A percentile compares a stretch with the other conserved stretches of the same genome.
These are phyloP conservation scores for Hermaeophaga mercurialis DNA, from an alignment of 2,888 invertebrate species.

Conservation along the genomic window DNA sequence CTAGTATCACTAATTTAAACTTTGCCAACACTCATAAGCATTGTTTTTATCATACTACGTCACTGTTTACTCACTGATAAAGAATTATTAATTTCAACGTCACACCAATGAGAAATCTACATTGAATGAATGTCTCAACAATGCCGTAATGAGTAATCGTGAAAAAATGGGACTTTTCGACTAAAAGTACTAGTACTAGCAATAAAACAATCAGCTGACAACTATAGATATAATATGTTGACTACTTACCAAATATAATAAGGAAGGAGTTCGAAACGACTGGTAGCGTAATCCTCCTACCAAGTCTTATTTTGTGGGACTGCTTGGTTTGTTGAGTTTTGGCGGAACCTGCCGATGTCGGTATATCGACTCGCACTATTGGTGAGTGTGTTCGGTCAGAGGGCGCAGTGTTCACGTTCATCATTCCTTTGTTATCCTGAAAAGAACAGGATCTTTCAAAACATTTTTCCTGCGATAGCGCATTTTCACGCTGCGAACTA, in stretches of 20 bases:
- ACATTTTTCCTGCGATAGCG: too few relatives aligned
- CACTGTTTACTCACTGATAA: slow-evolving; percentile 1
- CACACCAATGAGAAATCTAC: background rate
- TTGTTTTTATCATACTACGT: background rate
- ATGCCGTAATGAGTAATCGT: slow-evolving; percentile 1
- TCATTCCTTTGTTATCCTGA: slow-evolving; percentile 54
- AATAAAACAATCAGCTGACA: background rate
- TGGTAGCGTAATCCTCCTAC: slow-evolving; percentile 38
- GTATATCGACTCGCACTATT: slow-evolving; percentile 35
- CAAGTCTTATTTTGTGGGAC: slow-evolving; percentile 34
- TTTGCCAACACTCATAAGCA: background rate
- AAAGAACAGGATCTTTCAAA: slow-evolving; percentile 26
- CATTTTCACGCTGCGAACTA: too few relatives aligned
- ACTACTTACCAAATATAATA: slow-evolving; percentile 43
- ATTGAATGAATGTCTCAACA: too few relatives aligned
- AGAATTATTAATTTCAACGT: background rate
- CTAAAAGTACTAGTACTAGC: background rate
- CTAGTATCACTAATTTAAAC: background rate
- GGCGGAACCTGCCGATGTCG: slow-evolving; percentile 37
- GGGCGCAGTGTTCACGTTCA: slow-evolving; percentile 47
- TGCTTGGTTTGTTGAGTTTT: slow-evolving; percentile 36
- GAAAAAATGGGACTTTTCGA: background rate
- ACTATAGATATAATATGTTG: too few relatives aligned
- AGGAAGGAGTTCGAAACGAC: slow-evolving; percentile 41
- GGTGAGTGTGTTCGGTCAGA: slow-evolving; percentile 38